These are phyloP conservation scores for Temnothorax ravouxi DNA, from an alignment of 2,888 invertebrate genomes.

Conservation along the genomic window DNA sequence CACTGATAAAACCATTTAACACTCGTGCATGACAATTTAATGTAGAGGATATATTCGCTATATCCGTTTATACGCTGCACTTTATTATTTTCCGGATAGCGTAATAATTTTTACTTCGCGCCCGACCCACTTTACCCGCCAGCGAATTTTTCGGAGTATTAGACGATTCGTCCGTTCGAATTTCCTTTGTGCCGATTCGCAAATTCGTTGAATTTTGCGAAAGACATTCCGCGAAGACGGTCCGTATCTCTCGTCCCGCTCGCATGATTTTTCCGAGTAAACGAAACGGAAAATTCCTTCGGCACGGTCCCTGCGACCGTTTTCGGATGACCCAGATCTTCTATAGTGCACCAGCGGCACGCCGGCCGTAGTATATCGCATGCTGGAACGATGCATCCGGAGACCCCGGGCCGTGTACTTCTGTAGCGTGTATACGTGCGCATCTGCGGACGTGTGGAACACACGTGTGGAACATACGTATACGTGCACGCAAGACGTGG, in stretches of 20 bases:
- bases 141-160: constrained; percentile 29
- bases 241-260: constrained; percentile 7
- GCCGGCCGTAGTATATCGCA: constrained; percentile 25
- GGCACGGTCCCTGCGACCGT: constrained; percentile 55
- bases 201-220: neutral
- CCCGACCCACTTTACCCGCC: constrained; percentile 34
- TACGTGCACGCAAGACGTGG: constrained; percentile 39
- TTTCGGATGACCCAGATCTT: constrained; percentile 72
- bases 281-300: constrained; percentile 53
- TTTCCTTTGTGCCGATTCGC: neutral
- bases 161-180: neutral
- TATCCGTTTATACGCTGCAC: constrained; percentile 43
- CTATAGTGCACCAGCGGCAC: constrained; percentile 57
- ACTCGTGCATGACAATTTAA: constrained; percentile 54
- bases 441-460: constrained; percentile 11
- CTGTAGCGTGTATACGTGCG: constrained; percentile 30
- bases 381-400: constrained; percentile 63
- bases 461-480: neutral
- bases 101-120: constrained; percentile 45
- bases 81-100: constrained; percentile 41
- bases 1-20: constrained; percentile 40
- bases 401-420: constrained; percentile 4
- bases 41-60: constrained; percentile 40
- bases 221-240: neutral
- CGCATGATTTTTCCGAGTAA: constrained; percentile 47